Percentiles rank a stretch among this genome's conserved stretches.
Conservation (phyloP, 2,888 invertebrate genomes). For the Chloroclystis v-ata region DNA sequence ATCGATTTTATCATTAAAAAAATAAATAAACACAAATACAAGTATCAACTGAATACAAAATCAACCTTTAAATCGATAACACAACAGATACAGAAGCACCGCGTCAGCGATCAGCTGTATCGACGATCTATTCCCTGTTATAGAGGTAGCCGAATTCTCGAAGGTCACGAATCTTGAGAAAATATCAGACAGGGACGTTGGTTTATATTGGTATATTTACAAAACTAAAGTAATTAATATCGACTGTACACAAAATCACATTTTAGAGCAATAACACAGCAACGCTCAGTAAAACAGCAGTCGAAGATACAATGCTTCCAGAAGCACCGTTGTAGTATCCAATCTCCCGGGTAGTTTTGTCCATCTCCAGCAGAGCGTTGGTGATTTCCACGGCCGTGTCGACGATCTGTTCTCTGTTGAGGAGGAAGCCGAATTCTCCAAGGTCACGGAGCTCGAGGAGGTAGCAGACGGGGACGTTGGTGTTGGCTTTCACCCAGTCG, state of each 20-base stretch:
- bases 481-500: constrained; percentile 78
- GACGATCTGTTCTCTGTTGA: constrained; percentile 73
- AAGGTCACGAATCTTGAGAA: too few species aligned
- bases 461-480: constrained; percentile 73
- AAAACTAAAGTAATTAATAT: neutral
- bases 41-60: too few species aligned
- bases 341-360: constrained; percentile 48
- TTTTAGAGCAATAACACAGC: constrained; percentile 13
- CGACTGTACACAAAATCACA: neutral
- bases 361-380: constrained; percentile 72
- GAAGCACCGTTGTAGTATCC: constrained; percentile 43
- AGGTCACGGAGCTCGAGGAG: constrained; percentile 80
- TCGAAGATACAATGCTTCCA: constrained; percentile 30
- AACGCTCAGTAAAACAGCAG: constrained; percentile 31
- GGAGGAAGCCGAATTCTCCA: constrained; percentile 76
- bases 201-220: too few species aligned
- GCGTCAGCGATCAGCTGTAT: too few species aligned
- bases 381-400: constrained; percentile 79
- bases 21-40: too few species aligned
- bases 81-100: too few species aligned
- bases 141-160: too few species aligned
- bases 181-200: too few species aligned
- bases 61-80: too few species aligned
- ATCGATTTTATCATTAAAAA: too few species aligned
- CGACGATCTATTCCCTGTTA: too few species aligned